phyloP scores from a whole-genome alignment of 2,113 vertebrate genomes.

The Sitta europaea region DNA sequence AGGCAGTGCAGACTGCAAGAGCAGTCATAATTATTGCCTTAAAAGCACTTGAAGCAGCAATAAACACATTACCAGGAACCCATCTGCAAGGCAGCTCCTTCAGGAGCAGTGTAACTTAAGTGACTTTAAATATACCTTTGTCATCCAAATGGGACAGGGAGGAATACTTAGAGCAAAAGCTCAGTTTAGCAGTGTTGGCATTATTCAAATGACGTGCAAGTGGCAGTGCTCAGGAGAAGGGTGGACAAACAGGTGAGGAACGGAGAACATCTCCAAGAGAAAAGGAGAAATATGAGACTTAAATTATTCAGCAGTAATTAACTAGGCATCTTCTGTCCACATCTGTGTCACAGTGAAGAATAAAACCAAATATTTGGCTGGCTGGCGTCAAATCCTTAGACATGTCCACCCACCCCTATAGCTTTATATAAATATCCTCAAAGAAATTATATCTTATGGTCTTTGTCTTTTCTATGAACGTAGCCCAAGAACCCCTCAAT shows the following conservation, averaged over 20 bases:
- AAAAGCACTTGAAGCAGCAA: constrained; percentile 29
- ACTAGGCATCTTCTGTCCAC: neutral
- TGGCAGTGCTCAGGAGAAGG: neutral
- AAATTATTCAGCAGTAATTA: neutral
- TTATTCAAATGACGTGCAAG: neutral
- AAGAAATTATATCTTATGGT: neutral
- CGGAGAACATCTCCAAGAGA: neutral
- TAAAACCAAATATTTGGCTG: neutral
- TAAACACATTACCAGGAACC: constrained; percentile 1
- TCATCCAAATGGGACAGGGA: constrained; percentile 18
- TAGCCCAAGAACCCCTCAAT: neutral
- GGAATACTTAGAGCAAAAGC: neutral
- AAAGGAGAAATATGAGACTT: neutral
- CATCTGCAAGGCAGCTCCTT: neutral
- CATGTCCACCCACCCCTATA: neutral
- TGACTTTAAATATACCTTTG: constrained; percentile 21
- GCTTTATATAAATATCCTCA: accelerated
- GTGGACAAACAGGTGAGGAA: neutral
- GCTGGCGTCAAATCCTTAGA: neutral
- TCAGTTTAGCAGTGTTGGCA: neutral
- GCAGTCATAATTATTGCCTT: constrained; percentile 8
- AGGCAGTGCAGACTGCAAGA: neutral
- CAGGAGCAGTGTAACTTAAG: neutral
- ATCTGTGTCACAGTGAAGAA: neutral
- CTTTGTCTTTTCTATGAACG: neutral